Percentiles rank a stretch among this genome's conserved stretches.
Conservation (phyloP, 2,888 invertebrate species). For the Erebia ligea region DNA sequence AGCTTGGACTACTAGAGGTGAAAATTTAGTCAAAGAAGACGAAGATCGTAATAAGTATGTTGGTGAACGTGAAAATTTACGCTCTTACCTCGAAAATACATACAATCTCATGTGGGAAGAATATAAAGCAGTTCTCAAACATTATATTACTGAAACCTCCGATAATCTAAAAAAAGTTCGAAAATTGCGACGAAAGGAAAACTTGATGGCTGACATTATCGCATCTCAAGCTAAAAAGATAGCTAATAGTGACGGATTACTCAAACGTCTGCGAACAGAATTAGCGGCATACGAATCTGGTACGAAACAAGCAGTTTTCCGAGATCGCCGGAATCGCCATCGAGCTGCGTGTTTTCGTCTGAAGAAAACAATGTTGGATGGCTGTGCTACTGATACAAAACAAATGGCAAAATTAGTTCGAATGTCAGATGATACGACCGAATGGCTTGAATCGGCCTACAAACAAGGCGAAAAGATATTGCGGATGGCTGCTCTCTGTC, state of each 20-base stretch:
- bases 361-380: conserved; percentile 58
- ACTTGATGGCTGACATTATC: conserved; percentile 74
- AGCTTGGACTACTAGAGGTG: conserved; percentile 70
- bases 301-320: conserved; percentile 70
- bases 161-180: conserved; percentile 72
- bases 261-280: conserved; percentile 65
- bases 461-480: conserved; percentile 79
- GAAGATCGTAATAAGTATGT: conserved; percentile 65
- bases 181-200: conserved; percentile 69
- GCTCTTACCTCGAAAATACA: conserved; percentile 65
- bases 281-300: conserved; percentile 73
- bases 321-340: conserved; percentile 69
- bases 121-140: conserved; percentile 67
- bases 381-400: conserved; percentile 57
- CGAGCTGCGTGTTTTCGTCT: conserved; percentile 63
- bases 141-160: conserved; percentile 65
- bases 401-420: conserved; percentile 62
- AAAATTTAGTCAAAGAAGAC: conserved; percentile 72
- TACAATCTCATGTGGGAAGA: conserved; percentile 70
- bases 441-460: conserved; percentile 65
- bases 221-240: conserved; percentile 72
- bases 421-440: conserved; percentile 64
- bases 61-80: conserved; percentile 63
- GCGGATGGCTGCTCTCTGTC: conserved; percentile 77
- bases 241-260: conserved; percentile 64